Conservation (phyloP, 2,888 invertebrate species). For the Philereme transversata region DNA sequence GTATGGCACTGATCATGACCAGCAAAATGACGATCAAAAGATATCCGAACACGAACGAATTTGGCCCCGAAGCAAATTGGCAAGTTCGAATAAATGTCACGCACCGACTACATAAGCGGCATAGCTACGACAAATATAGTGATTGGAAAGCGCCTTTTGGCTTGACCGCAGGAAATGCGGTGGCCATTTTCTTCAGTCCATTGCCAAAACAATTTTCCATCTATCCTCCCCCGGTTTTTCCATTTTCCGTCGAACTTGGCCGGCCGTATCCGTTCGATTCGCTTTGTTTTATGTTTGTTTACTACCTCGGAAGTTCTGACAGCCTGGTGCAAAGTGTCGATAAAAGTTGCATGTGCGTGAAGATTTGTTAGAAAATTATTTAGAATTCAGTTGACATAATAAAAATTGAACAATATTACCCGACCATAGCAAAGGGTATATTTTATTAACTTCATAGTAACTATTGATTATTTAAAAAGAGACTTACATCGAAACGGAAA, state of each 20-base stretch:
- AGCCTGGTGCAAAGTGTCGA: slow-evolving; percentile 33
- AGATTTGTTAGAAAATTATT: slow-evolving; percentile 26
- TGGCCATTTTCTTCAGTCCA: slow-evolving; percentile 80
- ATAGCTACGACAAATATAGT: slow-evolving; percentile 53
- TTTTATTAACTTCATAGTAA: too few species aligned
- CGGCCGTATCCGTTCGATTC: slow-evolving; percentile 51
- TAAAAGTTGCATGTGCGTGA: slow-evolving; percentile 24
- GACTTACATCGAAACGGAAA: too few species aligned
- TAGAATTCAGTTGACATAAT: not conserved
- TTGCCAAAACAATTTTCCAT: slow-evolving; percentile 78
- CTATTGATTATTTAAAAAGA: too few species aligned
- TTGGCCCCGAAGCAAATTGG: slow-evolving; percentile 12
- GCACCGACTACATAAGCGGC: slow-evolving; percentile 64
- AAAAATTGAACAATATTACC: too few species aligned
- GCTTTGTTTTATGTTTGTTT: slow-evolving; percentile 57
- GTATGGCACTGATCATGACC: too few species aligned
- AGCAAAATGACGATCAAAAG: too few species aligned
- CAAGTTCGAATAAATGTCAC: slow-evolving; percentile 38
- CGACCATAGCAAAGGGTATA: too few species aligned
- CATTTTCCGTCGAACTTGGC: slow-evolving; percentile 74
- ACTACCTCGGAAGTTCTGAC: slow-evolving; percentile 42
- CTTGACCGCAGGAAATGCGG: slow-evolving; percentile 61
- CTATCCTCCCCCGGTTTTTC: slow-evolving; percentile 69
- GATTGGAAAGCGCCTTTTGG: slow-evolving; percentile 66
- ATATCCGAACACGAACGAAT: too few species aligned